phyloP scores from a whole-genome alignment of 2,113 vertebrate genomes.

The Oreochromis spilurus region DNA sequence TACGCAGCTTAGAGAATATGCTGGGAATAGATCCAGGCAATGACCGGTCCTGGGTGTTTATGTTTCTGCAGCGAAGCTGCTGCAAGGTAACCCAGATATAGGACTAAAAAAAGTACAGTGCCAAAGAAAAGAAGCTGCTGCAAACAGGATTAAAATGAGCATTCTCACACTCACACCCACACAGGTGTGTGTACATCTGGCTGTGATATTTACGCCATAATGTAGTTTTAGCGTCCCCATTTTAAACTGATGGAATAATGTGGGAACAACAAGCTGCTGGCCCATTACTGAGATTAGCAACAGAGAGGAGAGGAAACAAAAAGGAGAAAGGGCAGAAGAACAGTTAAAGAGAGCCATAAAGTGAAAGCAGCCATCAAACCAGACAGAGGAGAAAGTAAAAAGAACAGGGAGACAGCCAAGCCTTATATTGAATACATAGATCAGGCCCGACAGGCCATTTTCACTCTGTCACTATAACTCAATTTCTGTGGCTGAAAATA shows the following conservation, averaged over 20 bases:
- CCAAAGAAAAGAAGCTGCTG: neutral
- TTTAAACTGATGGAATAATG: slow-evolving; percentile 9
- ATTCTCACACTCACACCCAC: neutral
- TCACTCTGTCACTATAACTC: slow-evolving; percentile 59
- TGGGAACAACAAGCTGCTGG: neutral
- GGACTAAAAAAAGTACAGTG: neutral
- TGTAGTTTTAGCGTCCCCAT: neutral
- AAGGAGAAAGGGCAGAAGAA: neutral
- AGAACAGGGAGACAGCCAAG: neutral
- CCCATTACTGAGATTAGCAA: slow-evolving; percentile 19
- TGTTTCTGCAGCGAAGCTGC: neutral
- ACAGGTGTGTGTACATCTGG: neutral
- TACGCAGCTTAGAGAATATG: neutral
- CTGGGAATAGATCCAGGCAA: neutral
- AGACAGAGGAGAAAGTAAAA: slow-evolving; percentile 20
- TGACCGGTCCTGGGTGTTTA: neutral
- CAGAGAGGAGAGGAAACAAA: neutral
- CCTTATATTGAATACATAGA: slow-evolving; percentile 57
- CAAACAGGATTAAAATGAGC: slow-evolving; percentile 7
- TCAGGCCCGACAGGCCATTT: slow-evolving; percentile 62
- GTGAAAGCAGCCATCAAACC: slow-evolving; percentile 12
- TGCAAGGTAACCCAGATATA: neutral
- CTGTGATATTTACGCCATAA: neutral
- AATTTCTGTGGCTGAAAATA: slow-evolving; percentile 26
- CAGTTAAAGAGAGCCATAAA: slow-evolving; percentile 36